Percentiles rank a stretch among this genome's conserved stretches.
Conservation (phyloP, 2,797 vertebrate genomes). For the Otolemur crassicaudatus region DNA sequence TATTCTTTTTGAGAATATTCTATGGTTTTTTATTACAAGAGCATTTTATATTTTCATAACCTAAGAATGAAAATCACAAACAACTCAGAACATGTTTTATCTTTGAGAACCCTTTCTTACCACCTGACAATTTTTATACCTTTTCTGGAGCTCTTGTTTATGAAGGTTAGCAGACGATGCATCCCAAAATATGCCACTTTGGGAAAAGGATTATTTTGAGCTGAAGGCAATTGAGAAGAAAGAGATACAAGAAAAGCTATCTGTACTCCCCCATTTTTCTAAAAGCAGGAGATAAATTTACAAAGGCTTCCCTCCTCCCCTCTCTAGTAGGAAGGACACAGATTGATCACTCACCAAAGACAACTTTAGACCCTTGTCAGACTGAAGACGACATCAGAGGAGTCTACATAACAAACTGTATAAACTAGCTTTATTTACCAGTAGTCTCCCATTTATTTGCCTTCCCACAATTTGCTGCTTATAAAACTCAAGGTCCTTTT, state of each 20-base stretch:
- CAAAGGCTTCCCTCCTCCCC: background rate
- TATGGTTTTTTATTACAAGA: background rate
- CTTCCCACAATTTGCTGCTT: background rate
- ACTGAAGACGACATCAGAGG: background rate
- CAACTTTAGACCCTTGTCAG: background rate
- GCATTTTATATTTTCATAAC: conserved; percentile 12
- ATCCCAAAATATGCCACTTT: background rate
- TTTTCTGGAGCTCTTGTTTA: background rate
- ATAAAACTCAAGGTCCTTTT: background rate
- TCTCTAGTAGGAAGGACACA: background rate
- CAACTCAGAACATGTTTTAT: background rate
- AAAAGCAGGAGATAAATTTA: background rate
- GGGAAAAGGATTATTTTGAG: background rate
- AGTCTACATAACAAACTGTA: background rate
- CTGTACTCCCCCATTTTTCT: background rate
- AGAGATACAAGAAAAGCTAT: background rate
- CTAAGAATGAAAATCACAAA: conserved; percentile 24
- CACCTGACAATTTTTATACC: background rate
- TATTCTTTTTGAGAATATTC: conserved; percentile 18
- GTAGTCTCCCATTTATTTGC: background rate
- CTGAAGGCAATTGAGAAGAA: background rate
- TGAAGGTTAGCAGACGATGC: background rate
- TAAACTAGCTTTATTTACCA: background rate
- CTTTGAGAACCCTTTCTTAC: conserved; percentile 10
- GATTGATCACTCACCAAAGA: background rate